Evolutionary conservation across 1,140 invertebrate species (phyloP).

Genomic region (Platorchestia sp.): DNA sequence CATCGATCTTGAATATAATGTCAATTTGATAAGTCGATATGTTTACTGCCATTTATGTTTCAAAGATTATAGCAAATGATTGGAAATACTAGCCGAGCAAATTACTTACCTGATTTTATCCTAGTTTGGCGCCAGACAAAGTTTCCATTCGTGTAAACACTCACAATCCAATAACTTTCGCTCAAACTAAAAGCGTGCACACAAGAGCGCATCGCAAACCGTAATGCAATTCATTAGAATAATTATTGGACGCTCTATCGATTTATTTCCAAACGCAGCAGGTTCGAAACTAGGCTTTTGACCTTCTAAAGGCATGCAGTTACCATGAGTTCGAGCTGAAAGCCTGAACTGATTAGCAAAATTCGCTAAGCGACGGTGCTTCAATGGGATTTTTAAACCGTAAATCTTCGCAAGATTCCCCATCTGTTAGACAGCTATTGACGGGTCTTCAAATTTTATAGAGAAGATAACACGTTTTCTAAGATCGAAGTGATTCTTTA

Average conservation of each 20-base stretch:
- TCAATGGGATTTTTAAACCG: not conserved
- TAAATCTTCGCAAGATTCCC: conserved; percentile 21
- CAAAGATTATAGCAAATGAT: not conserved
- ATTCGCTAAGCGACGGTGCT: not conserved
- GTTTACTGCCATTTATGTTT: not conserved
- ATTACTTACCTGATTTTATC: not conserved
- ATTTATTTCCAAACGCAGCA: not conserved
- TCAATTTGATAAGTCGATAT: not conserved
- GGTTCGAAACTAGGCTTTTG: not conserved
- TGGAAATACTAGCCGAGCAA: not conserved
- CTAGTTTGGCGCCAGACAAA: not conserved
- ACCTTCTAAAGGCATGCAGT: not conserved
- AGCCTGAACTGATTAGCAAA: conserved; percentile 4
- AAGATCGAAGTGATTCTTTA: conserved; percentile 14
- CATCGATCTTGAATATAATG: not conserved
- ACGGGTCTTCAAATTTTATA: not conserved
- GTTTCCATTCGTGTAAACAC: not conserved
- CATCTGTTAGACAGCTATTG: conserved; percentile 35
- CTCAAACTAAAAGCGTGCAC: not conserved
- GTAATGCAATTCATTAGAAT: not conserved
- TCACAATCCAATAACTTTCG: not conserved
- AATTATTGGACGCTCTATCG: not conserved
- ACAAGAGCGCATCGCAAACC: not conserved
- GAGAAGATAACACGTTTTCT: conserved; percentile 35
- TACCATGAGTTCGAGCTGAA: not conserved